Percentiles rank a stretch among this genome's conserved stretches.
These are phyloP conservation scores for Chironomus tentans DNA, from an alignment of 2,888 invertebrate species.

Conservation along the genomic window DNA sequence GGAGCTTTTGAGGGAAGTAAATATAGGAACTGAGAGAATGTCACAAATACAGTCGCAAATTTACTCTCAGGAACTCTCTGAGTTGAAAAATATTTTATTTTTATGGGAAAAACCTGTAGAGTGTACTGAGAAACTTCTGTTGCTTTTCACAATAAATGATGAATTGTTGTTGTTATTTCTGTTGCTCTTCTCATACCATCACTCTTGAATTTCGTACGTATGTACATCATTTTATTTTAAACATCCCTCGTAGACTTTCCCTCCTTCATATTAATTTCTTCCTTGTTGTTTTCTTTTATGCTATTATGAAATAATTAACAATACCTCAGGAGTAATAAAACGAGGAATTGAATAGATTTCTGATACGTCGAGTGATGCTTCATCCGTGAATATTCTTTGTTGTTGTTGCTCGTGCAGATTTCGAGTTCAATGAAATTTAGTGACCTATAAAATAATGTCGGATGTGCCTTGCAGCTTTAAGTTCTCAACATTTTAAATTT, in stretches of 20 bases:
- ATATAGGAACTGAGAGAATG: neutral
- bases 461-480: no score
- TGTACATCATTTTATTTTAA: no score
- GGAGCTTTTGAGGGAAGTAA: neutral
- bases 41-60: neutral
- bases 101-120: conserved; percentile 12
- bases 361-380: neutral
- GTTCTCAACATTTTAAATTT: no score
- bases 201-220: no score
- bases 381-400: neutral
- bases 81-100: neutral
- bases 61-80: neutral
- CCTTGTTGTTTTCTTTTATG: neutral
- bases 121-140: neutral
- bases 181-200: neutral
- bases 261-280: neutral
- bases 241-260: no score
- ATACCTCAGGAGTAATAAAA: neutral
- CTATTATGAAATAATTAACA: neutral
- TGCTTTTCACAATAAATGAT: neutral
- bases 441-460: conserved; percentile 4
- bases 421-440: conserved; percentile 8
- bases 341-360: neutral
- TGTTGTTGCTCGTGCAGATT: neutral
- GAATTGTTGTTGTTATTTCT: neutral